Percentiles rank a stretch among this genome's conserved stretches.
Conservation (phyloP, 1,140 invertebrate species). For the Diuraphis noxia region DNA sequence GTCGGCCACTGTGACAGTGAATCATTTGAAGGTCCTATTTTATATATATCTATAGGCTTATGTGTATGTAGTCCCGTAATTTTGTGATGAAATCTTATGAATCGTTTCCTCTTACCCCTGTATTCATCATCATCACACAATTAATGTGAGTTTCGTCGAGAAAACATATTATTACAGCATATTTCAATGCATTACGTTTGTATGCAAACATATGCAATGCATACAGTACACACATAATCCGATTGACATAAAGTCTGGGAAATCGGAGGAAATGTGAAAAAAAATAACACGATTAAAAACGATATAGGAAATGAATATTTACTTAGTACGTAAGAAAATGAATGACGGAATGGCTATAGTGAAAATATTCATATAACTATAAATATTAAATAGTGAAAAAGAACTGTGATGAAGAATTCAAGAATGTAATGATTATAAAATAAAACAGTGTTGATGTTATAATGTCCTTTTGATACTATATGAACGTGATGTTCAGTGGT, state of each 20-base stretch:
- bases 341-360: not conserved
- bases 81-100: not conserved
- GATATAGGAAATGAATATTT: not conserved
- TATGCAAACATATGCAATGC: no score
- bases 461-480: no score
- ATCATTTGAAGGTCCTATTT: not conserved
- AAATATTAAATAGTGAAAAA: no score
- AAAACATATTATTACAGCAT: not conserved
- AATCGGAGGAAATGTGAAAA: not conserved
- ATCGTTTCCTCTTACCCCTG: not conserved
- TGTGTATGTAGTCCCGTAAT: not conserved
- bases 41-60: not conserved
- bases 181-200: not conserved
- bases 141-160: not conserved
- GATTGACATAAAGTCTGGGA: not conserved
- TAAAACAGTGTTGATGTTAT: no score
- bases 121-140: not conserved
- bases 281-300: not conserved
- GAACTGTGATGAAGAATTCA: no score
- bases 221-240: not conserved
- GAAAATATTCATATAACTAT: not conserved
- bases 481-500: no score
- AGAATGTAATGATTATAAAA: no score
- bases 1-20: not conserved
- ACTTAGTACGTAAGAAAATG: not conserved